These are phyloP conservation scores for Archaeoteleia sp. DNA, from an alignment of 2,888 invertebrate species.

Conservation along the genomic window DNA sequence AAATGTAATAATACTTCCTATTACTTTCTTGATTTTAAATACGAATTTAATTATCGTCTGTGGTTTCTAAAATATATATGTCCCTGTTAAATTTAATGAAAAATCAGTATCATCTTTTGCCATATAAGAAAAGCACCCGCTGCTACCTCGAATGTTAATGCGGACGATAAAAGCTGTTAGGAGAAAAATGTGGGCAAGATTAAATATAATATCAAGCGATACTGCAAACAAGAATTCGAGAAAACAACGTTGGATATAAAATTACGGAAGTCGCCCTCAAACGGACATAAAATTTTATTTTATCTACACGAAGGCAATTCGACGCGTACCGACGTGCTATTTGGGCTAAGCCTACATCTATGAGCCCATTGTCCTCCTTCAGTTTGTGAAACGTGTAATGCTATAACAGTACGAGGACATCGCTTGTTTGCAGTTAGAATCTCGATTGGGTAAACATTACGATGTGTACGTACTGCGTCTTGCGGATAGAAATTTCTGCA, in stretches of 20 bases:
- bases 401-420: conserved; percentile 41
- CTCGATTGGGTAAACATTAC: conserved; percentile 43
- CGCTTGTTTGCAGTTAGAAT: conserved; percentile 29
- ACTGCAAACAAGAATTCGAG: conserved; percentile 41
- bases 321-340: conserved; percentile 47
- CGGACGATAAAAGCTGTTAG: neutral
- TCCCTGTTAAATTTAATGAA: no score
- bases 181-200: conserved; percentile 14
- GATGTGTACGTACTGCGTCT: conserved; percentile 37
- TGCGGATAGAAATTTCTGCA: conserved; percentile 21
- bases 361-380: conserved; percentile 45
- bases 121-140: no score
- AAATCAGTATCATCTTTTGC: no score
- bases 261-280: conserved; percentile 64
- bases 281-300: conserved; percentile 71
- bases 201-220: conserved; percentile 39
- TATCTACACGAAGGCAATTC: conserved; percentile 62
- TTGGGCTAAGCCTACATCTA: conserved; percentile 51
- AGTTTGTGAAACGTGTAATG: conserved; percentile 42
- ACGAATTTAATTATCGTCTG: no score
- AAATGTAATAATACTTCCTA: no score
- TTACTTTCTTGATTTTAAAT: no score
- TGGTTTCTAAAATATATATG: no score
- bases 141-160: neutral
- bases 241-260: conserved; percentile 63